Base-by-base conservation (phyloP, 2,888 invertebrate genomes). In the Notodromas monacha region DNA sequence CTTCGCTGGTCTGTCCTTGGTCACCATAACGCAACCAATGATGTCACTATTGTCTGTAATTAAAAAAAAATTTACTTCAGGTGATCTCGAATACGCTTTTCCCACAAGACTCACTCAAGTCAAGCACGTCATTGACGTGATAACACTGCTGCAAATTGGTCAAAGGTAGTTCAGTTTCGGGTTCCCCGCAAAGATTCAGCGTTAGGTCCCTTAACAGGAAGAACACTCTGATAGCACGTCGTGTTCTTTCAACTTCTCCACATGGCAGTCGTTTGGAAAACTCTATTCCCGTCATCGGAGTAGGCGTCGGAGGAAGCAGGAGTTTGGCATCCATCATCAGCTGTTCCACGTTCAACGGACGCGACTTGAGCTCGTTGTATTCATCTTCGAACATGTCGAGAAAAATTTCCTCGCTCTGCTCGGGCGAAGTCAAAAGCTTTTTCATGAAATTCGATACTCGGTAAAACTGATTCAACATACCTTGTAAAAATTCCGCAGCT, bases 381-480 rank as follows among this genome's bases (percentile, higher is more conserved):
- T 96, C 92, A 48, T 89, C 84, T 51, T 96, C 92, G 49, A 96
- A 96, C 64, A 96, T 73, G 47, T 96, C 92, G 34, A 92, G 55
- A 52, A 96, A 96, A 41, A 92, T 81, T 45, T 92, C 89, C 52
- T 92, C 89, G 41, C 76, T 74, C 61, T 63, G 43, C 8, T n/a
- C n/a, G n/a, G n/a, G n/a, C n/a, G n/a, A n/a, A n/a, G n/a, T n/a
- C n/a, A n/a, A n/a, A n/a, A n/a, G n/a, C n/a, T n/a, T n/a, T n/a
- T n/a, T n/a, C n/a, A n/a, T n/a, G n/a, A 21, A 21, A n/a, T 6
- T 21, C n/a, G 21, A n/a, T 6, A 21, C n/a, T 6, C 8, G 21
- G 21, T 8, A n/a, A 21, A 21, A 6, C 21, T 21, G 12, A 6
- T 8, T 8, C 11, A 12, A 30, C 36, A 31, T 34, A 61, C 61